These are phyloP conservation scores for Sphenopsis melanotis DNA, from an alignment of 2,797 vertebrate species.

Conservation along the genomic window DNA sequence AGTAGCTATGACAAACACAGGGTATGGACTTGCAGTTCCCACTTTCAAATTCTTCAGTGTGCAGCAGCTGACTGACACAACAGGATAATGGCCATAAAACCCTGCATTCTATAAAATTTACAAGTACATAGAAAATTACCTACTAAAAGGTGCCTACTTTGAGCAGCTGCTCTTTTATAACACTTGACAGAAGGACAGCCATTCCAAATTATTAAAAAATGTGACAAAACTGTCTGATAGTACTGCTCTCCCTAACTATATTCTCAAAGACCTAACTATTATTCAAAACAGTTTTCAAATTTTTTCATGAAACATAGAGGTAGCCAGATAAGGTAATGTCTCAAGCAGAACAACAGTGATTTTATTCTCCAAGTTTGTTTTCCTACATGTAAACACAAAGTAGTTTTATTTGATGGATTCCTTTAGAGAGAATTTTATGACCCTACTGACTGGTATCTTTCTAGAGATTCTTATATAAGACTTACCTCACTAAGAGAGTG, in stretches of 20 bases:
- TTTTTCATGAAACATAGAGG: background rate
- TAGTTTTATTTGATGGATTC: background rate
- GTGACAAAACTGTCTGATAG: background rate
- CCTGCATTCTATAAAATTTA: background rate
- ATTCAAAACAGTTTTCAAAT: background rate
- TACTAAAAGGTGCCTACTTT: background rate
- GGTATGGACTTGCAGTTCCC: background rate
- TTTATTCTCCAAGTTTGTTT: background rate
- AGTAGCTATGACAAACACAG: background rate
- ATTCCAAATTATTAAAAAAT: background rate
- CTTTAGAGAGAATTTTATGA: background rate
- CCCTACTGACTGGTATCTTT: background rate
- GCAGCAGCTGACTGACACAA: background rate
- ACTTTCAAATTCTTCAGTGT: background rate
- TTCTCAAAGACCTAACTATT: background rate
- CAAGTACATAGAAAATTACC: background rate
- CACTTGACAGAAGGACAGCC: background rate
- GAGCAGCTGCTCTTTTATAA: background rate
- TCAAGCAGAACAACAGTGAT: background rate
- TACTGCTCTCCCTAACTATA: background rate
- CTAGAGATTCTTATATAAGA: background rate
- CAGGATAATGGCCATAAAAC: background rate
- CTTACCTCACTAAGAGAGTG: conserved; percentile 92
- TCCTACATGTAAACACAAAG: background rate
- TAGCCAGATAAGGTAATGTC: background rate